These are phyloP conservation scores for Plagodis dolabraria DNA, from an alignment of 2,888 invertebrate species.

Conservation along the genomic window DNA sequence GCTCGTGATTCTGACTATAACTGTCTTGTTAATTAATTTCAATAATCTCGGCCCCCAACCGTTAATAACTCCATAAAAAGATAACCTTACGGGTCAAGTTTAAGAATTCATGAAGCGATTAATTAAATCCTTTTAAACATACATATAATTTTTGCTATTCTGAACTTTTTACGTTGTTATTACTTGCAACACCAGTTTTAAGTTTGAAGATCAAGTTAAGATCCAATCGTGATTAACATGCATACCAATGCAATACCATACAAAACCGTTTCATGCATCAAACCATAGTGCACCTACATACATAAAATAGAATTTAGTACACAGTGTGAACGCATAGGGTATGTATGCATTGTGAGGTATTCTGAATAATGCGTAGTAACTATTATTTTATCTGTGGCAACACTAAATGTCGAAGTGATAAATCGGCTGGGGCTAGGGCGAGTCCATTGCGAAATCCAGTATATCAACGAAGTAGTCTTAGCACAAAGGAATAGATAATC, in stretches of 20 bases:
- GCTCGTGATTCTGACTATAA: constrained; percentile 30
- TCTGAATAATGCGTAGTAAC: constrained; percentile 1
- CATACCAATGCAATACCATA: too few species aligned
- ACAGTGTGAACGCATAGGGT: too few species aligned
- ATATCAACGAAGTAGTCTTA: constrained; percentile 19
- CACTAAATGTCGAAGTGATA: constrained; percentile 25
- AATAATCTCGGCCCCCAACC: constrained; percentile 19
- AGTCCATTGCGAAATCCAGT: constrained; percentile 14
- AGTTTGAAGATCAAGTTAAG: not conserved
- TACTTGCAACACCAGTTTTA: constrained; percentile 7
- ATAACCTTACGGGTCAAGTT: constrained; percentile 22
- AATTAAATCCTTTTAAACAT: not conserved
- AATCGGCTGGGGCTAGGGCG: constrained; percentile 22
- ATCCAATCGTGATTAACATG: too few species aligned
- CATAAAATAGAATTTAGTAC: too few species aligned
- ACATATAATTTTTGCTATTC: too few species aligned
- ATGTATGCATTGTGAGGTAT: not conserved
- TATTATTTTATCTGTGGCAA: constrained; percentile 6
- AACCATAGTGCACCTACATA: too few species aligned
- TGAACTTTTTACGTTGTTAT: too few species aligned
- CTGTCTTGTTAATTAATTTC: constrained; percentile 31
- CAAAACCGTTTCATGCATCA: too few species aligned
- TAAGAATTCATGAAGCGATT: constrained; percentile 6
- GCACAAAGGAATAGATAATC: constrained; percentile 21
- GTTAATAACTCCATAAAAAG: constrained; percentile 23